These are phyloP conservation scores for Anaspis maculata DNA, from an alignment of 2,888 invertebrate species.

Conservation along the genomic window DNA sequence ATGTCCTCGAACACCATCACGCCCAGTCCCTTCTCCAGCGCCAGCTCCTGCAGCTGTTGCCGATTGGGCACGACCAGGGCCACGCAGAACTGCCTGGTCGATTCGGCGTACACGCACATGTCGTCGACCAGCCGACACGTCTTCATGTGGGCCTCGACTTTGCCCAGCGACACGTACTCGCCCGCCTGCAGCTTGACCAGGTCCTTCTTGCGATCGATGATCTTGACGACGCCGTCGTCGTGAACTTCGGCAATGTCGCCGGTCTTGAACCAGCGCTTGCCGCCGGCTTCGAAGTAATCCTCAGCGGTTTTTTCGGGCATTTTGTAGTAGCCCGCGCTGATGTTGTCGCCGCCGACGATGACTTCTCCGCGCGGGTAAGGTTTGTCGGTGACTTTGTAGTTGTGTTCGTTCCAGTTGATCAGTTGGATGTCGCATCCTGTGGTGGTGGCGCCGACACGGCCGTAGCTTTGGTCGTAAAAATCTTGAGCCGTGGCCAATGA, in stretches of 20 bases:
- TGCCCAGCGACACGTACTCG: slow-evolving; percentile 95
- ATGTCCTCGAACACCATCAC: slow-evolving; percentile 59
- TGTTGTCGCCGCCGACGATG: slow-evolving; percentile 73
- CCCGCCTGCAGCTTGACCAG: slow-evolving; percentile 96
- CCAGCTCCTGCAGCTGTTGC: slow-evolving; percentile 8
- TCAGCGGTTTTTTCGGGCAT: slow-evolving; percentile 79
- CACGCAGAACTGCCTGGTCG: slow-evolving; percentile 74
- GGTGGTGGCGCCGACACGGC: slow-evolving; percentile 83
- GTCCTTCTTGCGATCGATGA: slow-evolving; percentile 99
- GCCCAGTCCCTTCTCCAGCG: slow-evolving; percentile 50
- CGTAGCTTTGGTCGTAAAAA: slow-evolving; percentile 50
- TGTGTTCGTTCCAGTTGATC: slow-evolving; percentile 91
- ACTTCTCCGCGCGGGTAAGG: slow-evolving; percentile 79
- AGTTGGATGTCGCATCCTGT: slow-evolving; percentile 77
- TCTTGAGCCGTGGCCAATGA: slow-evolving; percentile 87
- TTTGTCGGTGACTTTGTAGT: slow-evolving; percentile 78
- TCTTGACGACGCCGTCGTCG: slow-evolving; percentile 87
- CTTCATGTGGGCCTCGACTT: slow-evolving; percentile 92
- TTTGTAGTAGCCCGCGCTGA: slow-evolving; percentile 91
- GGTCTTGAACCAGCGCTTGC: slow-evolving; percentile 86
- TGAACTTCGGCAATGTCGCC: slow-evolving; percentile 96
- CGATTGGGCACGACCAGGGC: slow-evolving; percentile 85
- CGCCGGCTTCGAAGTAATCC: slow-evolving; percentile 78
- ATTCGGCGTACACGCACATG: slow-evolving; percentile 94
- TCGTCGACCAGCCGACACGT: slow-evolving; percentile 93